Percentiles rank a stretch among this genome's conserved stretches.
Evolutionary conservation across 1,140 invertebrate species (phyloP).

Genomic region (Pectinophora gossypiella): DNA sequence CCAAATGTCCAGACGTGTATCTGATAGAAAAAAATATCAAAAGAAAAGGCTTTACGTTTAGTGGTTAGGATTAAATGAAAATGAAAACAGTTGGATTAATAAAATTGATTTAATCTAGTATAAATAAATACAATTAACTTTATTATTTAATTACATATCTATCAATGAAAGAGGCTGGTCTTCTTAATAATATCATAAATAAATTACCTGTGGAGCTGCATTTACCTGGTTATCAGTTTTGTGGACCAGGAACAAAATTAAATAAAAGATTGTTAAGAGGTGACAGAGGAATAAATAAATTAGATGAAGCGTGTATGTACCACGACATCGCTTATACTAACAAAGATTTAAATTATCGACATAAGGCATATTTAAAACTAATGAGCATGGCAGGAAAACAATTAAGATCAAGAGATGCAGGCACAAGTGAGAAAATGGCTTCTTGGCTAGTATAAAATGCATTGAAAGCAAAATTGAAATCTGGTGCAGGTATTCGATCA

Average conservation of each 20-base stretch:
- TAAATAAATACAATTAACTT: no score
- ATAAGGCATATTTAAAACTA: conserved; percentile 3
- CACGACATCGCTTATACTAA: no score
- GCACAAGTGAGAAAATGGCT: neutral
- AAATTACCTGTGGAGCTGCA: neutral
- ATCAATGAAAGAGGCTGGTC: neutral
- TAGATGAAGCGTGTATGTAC: no score
- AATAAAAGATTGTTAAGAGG: no score
- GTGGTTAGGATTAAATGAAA: conserved; percentile 40
- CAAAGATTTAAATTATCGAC: neutral
- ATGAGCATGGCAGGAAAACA: neutral
- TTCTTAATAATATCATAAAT: conserved; percentile 6
- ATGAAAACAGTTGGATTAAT: conserved; percentile 37
- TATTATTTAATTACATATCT: no score
- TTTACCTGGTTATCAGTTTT: no score
- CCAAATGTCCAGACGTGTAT: conserved; percentile 35
- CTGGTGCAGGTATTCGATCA: no score
- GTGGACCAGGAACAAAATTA: no score
- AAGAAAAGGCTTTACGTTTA: conserved; percentile 37
- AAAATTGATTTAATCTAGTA: no score
- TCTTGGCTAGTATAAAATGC: no score
- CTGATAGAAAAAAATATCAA: conserved; percentile 43
- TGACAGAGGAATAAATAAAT: no score
- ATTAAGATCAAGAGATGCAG: neutral
- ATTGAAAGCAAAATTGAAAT: no score